These are phyloP conservation scores for Brachycybe producta DNA, from an alignment of 2,888 invertebrate species.

Conservation along the genomic window DNA sequence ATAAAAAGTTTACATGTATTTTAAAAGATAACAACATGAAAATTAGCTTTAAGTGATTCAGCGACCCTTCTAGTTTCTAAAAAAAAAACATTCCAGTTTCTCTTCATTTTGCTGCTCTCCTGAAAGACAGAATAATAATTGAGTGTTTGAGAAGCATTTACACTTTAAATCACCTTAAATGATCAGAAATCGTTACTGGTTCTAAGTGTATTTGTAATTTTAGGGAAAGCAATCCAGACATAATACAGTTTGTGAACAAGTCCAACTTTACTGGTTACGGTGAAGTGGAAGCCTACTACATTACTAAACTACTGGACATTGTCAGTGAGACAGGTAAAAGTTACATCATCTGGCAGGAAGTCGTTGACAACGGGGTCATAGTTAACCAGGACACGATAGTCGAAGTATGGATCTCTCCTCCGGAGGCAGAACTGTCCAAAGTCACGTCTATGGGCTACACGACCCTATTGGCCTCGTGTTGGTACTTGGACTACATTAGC, in stretches of 20 bases:
- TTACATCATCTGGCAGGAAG: conserved; percentile 66
- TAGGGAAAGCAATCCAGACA: conserved; percentile 51
- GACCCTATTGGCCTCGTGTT: conserved; percentile 63
- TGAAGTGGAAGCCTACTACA: conserved; percentile 53
- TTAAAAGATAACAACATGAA: too few species aligned
- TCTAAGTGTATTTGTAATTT: too few species aligned
- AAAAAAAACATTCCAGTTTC: too few species aligned
- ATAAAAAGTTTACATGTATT: too few species aligned
- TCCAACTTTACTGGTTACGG: conserved; percentile 43
- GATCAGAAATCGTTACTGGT: too few species aligned
- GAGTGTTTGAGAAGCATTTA: too few species aligned
- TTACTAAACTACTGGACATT: conserved; percentile 46
- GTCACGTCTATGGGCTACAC: conserved; percentile 49
- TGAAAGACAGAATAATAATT: too few species aligned
- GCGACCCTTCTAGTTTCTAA: too few species aligned
- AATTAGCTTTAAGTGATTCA: too few species aligned
- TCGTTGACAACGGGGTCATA: conserved; percentile 57
- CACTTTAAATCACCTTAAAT: too few species aligned
- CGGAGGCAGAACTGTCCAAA: conserved; percentile 28
- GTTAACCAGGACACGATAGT: conserved; percentile 50
- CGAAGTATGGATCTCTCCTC: conserved; percentile 58
- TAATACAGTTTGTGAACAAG: conserved; percentile 46
- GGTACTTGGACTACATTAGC: conserved; percentile 69
- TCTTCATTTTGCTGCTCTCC: too few species aligned
- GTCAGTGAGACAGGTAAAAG: conserved; percentile 26